These are phyloP conservation scores for Coturnix japonica DNA, from an alignment of 2,113 vertebrate species.

Conservation along the genomic window DNA sequence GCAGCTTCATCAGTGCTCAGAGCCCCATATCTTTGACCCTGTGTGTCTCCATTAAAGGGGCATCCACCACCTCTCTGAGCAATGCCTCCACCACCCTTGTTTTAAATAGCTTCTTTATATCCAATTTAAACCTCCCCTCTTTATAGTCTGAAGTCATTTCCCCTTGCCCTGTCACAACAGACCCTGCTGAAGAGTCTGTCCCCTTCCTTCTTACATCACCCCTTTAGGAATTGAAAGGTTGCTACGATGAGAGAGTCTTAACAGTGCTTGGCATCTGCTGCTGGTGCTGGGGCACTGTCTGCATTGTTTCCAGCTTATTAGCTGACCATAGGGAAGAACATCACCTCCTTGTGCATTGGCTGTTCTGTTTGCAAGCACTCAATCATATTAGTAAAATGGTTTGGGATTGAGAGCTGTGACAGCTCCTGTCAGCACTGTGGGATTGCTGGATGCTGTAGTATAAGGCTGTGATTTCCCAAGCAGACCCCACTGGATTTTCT, in stretches of 20 bases:
- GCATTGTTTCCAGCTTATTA: not conserved
- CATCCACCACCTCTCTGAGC: too few species aligned
- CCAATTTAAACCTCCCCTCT: too few species aligned
- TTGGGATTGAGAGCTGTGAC: not conserved
- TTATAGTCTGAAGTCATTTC: too few species aligned
- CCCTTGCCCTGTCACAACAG: too few species aligned
- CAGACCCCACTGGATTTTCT: not conserved
- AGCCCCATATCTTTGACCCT: too few species aligned
- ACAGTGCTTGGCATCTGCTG: not conserved
- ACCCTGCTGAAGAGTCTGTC: too few species aligned
- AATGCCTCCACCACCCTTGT: too few species aligned
- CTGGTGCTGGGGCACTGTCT: not conserved
- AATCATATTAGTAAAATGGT: not conserved
- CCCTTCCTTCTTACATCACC: too few species aligned
- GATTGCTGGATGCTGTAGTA: accelerated
- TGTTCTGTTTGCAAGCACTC: not conserved
- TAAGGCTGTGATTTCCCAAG: not conserved
- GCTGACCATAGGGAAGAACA: not conserved
- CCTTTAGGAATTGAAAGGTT: too few species aligned
- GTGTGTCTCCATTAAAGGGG: too few species aligned
- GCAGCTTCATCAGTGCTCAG: too few species aligned
- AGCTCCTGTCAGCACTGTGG: accelerated
- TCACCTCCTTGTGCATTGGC: not conserved
- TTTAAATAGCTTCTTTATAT: too few species aligned
- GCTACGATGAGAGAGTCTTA: not conserved